phyloP scores from a whole-genome alignment of 2,888 invertebrate species.

The Lepetodrilus schrolli region DNA sequence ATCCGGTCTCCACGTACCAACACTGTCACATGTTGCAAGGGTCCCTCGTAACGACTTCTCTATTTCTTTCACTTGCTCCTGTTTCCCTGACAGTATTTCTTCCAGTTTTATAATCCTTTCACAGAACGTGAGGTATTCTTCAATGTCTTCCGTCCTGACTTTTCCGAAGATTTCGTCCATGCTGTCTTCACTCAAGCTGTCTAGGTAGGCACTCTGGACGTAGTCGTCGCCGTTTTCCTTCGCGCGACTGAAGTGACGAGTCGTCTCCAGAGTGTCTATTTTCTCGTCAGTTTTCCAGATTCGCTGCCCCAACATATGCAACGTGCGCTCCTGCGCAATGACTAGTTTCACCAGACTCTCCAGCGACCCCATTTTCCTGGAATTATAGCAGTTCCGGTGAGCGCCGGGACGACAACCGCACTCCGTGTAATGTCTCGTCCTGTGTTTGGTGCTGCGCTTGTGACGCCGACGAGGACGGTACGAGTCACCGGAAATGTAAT shows the following conservation, averaged over 20 bases:
- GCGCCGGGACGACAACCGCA: background rate
- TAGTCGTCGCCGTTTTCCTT: constrained; percentile 60
- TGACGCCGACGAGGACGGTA: constrained; percentile 48
- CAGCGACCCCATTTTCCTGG: constrained; percentile 45
- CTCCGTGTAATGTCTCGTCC: background rate
- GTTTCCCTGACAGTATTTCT: constrained; percentile 84
- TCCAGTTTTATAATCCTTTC: constrained; percentile 85
- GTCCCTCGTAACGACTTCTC: constrained; percentile 77
- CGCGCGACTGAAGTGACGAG: constrained; percentile 41
- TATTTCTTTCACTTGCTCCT: constrained; percentile 83
- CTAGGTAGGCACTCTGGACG: constrained; percentile 62
- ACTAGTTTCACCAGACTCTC: constrained; percentile 77
- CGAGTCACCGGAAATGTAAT: constrained; percentile 37
- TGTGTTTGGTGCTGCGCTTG: constrained; percentile 32
- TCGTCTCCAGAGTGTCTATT: constrained; percentile 80
- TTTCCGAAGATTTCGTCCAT: constrained; percentile 78
- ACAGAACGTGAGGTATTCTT: constrained; percentile 82
- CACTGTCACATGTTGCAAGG: constrained; percentile 15
- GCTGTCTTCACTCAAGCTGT: constrained; percentile 54
- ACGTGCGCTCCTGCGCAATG: constrained; percentile 80
- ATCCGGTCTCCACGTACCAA: background rate
- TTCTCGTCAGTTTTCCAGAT: constrained; percentile 83
- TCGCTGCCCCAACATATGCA: constrained; percentile 77
- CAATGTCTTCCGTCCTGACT: constrained; percentile 78
- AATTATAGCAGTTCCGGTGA: constrained; percentile 36